Evolutionary conservation across 2,888 invertebrate species (phyloP).

Genomic region (Drosophila formosana): DNA sequence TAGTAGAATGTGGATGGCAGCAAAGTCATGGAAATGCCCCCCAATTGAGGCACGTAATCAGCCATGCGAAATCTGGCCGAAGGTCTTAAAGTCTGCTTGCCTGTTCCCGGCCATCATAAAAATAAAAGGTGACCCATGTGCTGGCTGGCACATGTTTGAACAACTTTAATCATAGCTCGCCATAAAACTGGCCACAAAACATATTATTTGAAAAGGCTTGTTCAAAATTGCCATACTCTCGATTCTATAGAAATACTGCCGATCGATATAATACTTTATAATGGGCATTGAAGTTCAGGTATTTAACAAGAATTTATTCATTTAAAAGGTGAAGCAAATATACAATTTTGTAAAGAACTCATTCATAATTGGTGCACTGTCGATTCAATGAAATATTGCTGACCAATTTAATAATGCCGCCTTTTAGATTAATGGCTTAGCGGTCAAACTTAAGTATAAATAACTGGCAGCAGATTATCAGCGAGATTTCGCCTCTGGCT

Average conservation of each 20-base stretch:
- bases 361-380: too few relatives aligned
- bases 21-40: slow-evolving; percentile 23
- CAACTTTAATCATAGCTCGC: slow-evolving; percentile 7
- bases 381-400: too few relatives aligned
- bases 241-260: not conserved
- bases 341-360: too few relatives aligned
- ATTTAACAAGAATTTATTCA: too few relatives aligned
- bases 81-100: slow-evolving; percentile 3
- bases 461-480: not conserved
- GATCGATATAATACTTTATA: not conserved
- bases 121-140: slow-evolving; percentile 31
- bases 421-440: too few relatives aligned
- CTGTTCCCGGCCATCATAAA: slow-evolving; percentile 31
- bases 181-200: slow-evolving; percentile 1
- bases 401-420: too few relatives aligned
- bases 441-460: not conserved
- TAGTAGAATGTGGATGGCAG: not conserved
- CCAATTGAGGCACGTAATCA: slow-evolving; percentile 44
- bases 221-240: not conserved
- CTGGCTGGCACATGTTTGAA: slow-evolving; percentile 7
- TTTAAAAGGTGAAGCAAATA: too few relatives aligned
- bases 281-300: not conserved
- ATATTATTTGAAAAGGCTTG: not conserved
- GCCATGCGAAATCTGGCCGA: slow-evolving; percentile 20
- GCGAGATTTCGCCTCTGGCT: too few relatives aligned